Evolutionary conservation across 92 coral and sea anemone genomes (phyloP).

Genomic region (Epizoanthus rinbou): DNA sequence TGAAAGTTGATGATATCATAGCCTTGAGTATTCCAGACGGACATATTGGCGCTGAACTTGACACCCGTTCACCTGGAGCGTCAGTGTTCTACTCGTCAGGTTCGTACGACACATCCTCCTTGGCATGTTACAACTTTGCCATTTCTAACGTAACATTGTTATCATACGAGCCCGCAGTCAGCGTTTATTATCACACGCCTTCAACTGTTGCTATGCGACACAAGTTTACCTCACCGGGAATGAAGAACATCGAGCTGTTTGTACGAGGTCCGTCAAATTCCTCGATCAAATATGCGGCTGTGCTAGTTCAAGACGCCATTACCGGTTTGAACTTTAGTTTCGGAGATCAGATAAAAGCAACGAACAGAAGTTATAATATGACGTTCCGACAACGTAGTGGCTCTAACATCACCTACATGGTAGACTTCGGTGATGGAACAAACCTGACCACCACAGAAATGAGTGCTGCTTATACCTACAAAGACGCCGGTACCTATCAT

Average conservation of each 20-base stretch:
- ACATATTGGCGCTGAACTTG: not conserved
- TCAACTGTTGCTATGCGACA: not conserved
- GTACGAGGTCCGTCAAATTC: not conserved
- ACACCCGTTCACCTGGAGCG: not conserved
- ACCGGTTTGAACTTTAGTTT: not conserved
- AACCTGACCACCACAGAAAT: not conserved
- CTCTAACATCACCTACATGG: not conserved
- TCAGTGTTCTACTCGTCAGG: not conserved
- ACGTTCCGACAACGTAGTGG: conserved; percentile 1
- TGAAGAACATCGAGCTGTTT: not conserved
- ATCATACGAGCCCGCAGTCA: conserved; percentile 2
- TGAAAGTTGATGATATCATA: conserved; percentile 1
- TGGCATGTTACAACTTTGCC: not conserved
- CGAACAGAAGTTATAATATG: not conserved
- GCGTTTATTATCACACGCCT: not conserved
- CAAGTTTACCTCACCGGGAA: conserved; percentile 6
- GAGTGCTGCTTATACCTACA: not conserved
- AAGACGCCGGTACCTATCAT: not conserved
- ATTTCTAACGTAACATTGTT: not conserved
- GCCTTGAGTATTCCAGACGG: conserved; percentile 2
- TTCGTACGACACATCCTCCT: not conserved
- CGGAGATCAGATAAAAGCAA: not conserved
- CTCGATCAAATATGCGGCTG: not conserved
- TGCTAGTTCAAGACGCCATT: conserved; percentile 1
- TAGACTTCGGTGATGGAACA: conserved; percentile 15